Evolutionary conservation across 2,888 invertebrate species (phyloP), one percentile per base, ranked within the genome.

Genomic region (Cyclophora albipunctata): DNA sequence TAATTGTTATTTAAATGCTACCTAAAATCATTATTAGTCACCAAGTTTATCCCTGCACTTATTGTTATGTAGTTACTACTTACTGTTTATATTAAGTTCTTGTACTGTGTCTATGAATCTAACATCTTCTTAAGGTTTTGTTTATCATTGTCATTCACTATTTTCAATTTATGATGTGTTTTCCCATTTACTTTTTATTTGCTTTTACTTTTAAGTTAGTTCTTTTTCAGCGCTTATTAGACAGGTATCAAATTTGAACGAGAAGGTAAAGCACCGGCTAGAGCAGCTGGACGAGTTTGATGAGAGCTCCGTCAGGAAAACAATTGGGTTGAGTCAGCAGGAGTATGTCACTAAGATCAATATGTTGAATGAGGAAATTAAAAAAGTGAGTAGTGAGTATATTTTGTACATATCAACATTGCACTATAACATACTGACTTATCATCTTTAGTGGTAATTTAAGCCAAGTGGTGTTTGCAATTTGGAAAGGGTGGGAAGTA

Each of bases 201-300:
- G 70, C 55, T 57, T 73, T 67, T 67, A 66, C 46, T 78, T 82
- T 84, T 85, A 80, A 87, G 87, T 86, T 85, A 84, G 82, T 73
- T 74, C 87, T 48, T 78, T 90, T 90, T 71, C 82, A 94, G 93
- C 94, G 62, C 90, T 92, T 71, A 94, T 95, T 53, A 96, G 95
- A 84, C 92, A 95, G 48, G 95, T 96, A 75, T 93, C 93, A 45
- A 92, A 93, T 59, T 90, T 95, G 7, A 93, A 94, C 63, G 96
- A 97, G 71, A 96, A 96, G 85, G 95, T 97, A 0, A 95, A 95
- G 78, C 95, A 94, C 69, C 92, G 98, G 46, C 81, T 98, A 47
- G 98, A 98, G 75, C 98, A 98, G 73, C 84, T 99, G 52, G 98
- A 98, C 87, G 95, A 96, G 66, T 95, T 98, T 83, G 98, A 98